phyloP scores from a whole-genome alignment of 2,113 vertebrate species.

The Eublepharis macularius region DNA sequence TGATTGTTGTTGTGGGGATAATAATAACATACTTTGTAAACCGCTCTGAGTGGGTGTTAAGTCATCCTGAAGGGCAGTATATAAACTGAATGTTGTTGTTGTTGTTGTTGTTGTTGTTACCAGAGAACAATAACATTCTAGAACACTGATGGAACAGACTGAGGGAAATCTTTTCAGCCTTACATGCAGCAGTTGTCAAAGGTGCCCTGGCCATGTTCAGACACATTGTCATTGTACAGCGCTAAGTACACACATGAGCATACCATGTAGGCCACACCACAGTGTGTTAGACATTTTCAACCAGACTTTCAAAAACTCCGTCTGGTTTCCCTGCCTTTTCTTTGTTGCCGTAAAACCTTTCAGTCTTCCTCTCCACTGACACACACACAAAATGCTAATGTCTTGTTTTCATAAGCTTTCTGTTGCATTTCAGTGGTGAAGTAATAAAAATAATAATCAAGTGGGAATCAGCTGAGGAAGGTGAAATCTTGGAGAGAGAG shows the following conservation, averaged over 20 bases:
- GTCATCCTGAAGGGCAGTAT: no score
- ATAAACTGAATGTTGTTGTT: no score
- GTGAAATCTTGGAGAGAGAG: constrained; percentile 39
- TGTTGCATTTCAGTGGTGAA: constrained; percentile 20
- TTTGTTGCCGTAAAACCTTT: constrained; percentile 49
- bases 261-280: background rate
- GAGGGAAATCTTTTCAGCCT: no score
- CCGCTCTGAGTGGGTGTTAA: no score
- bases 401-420: constrained; percentile 30
- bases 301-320: background rate
- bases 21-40: no score
- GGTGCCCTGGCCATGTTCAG: background rate
- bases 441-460: background rate
- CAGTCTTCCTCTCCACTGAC: background rate
- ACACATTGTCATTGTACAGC: background rate
- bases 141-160: no score
- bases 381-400: constrained; percentile 2
- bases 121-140: no score
- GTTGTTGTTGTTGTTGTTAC: no score
- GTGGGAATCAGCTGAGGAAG: constrained; percentile 51
- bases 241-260: background rate
- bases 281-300: background rate
- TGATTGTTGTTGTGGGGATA: no score
- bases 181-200: no score
- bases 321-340: constrained; percentile 16